Base-by-base conservation (phyloP, 2,888 invertebrate genomes). In the Dioctria rufipes region DNA sequence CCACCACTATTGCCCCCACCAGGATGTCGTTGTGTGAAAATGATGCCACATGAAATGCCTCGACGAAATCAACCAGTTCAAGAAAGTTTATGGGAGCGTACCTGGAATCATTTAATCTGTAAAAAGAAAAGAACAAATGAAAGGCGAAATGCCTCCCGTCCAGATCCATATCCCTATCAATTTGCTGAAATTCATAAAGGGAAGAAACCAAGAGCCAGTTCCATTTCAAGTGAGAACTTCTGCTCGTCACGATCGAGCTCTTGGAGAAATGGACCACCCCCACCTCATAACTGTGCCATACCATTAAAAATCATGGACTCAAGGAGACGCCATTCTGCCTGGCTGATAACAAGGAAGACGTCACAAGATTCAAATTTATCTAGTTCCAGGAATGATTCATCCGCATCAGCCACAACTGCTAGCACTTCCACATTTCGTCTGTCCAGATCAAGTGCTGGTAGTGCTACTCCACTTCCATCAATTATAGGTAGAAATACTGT, bases 311-410 rank as follows among this genome's bases (percentile, higher is more conserved):
- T 94, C 83, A 89, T 94, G 61, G 94, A 95, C 84, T 94, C 94
- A 1, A 93, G 95, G 86, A 91, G 96, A 78, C 91, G 96, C 83
- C 94, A 96, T 69, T 95, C 96, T 0, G 95, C 96, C 0, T 96
- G 96, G 96, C 90, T 96, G 82, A 94, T 96, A 42, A 95, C 96
- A n/a, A 91, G 96, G 78, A 97, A 97, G 89, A 95, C 96, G 0
- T 96, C 96, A 9, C 96, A 97, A 88, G 97, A 97, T 87, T 97
- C 97, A 4, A 97, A 96, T 89, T 90, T 97, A 84, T 96, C 96
- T 67, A 96, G 95, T 85, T 96, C 96, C 39, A 91, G 97, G 77
- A 97, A 97, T 89, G 97, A 97, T 89, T 97, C 96, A 11, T 96
- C 96, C 0, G 96, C 96, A 2, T 96, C 96, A 5, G 96, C 96